Conservation (phyloP, 2,797 vertebrate species). For the Netta rufina region DNA sequence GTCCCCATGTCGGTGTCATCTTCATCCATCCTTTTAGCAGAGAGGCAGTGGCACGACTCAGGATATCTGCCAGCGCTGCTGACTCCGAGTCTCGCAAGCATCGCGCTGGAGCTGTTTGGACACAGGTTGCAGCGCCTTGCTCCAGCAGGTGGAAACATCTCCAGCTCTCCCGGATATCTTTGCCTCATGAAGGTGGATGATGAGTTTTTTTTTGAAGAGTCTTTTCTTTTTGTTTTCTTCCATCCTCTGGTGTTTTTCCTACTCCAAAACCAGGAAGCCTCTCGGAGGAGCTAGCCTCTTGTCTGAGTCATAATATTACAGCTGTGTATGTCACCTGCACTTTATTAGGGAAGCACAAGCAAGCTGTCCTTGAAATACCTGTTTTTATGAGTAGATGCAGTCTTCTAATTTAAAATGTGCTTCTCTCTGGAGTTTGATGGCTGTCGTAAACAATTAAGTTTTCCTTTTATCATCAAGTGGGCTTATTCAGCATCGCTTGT, state of each 20-base stretch:
- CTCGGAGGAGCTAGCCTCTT: not conserved
- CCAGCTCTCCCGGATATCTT: not conserved
- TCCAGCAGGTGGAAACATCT: not conserved
- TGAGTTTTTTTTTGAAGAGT: not conserved
- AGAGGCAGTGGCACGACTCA: not conserved
- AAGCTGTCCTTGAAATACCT: constrained; percentile 66
- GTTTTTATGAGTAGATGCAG: constrained; percentile 34
- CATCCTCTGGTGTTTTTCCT: not conserved
- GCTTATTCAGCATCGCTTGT: constrained; percentile 21
- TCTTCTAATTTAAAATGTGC: constrained; percentile 49
- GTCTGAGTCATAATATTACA: constrained; percentile 28
- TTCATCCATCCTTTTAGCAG: not conserved
- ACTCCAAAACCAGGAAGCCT: not conserved
- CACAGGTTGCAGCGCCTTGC: not conserved
- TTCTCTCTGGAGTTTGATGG: constrained; percentile 30
- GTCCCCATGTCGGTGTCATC: not conserved
- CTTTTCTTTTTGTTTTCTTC: not conserved
- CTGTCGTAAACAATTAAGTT: constrained; percentile 15
- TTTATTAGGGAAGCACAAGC: constrained; percentile 30
- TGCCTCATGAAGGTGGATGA: not conserved
- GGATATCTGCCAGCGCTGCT: not conserved
- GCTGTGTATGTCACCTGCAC: constrained; percentile 39
- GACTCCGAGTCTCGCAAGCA: not conserved
- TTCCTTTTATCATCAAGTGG: constrained; percentile 8
- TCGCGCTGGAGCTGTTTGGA: not conserved